Evolutionary conservation across 2,113 vertebrate genomes (phyloP), one percentile per base, ranked within the genome.

Genomic region (Mellivora capensis): DNA sequence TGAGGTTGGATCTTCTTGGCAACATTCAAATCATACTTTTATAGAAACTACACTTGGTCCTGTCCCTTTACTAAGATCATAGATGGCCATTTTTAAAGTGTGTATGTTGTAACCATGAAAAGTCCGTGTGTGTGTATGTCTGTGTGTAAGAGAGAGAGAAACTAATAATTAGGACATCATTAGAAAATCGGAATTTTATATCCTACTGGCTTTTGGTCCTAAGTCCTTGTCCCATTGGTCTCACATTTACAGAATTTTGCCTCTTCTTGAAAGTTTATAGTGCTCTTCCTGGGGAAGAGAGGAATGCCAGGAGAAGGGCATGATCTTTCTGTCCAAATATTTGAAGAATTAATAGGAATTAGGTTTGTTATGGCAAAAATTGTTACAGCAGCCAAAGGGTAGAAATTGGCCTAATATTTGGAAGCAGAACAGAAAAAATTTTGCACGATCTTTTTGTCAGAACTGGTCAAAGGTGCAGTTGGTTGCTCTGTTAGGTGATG

Each of bases 161-260:
- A 59, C 9, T 79, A 44, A 52, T 6, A 89, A 61, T 83, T 79
- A 96, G 18, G 39, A 54, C 4, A 71, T 84, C 7, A 18, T 37
- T 94, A 87, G 74, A 93, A 97, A 91, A 81, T 15, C 83, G 47
- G 27, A 90, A 96, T 95, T 93, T 44, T 90, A 91, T 96, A 86
- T 80, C 42, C 61, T 82, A 44, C 15, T 81, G 47, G 31, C 11
- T 71, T 93, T 92, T 74, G 93, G 17, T 42, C 29, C 64, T 92
- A 76, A 88, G 52, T 69, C 39, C n/a, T 82, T 88, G n/a, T 69
- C 20, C 23, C 39, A 49, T 93, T 72, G 47, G 25, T 27, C 54
- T 94, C 71, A 76, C 87, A 85, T 96, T 89, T 89, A 34, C 31
- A 69, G 71, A 59, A 93, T 44, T 87, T 64, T 93, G n/a, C 23